Percentiles rank a stretch among this genome's conserved stretches.
Conservation (phyloP, 1,140 invertebrate species). For the Pantala flavescens region DNA sequence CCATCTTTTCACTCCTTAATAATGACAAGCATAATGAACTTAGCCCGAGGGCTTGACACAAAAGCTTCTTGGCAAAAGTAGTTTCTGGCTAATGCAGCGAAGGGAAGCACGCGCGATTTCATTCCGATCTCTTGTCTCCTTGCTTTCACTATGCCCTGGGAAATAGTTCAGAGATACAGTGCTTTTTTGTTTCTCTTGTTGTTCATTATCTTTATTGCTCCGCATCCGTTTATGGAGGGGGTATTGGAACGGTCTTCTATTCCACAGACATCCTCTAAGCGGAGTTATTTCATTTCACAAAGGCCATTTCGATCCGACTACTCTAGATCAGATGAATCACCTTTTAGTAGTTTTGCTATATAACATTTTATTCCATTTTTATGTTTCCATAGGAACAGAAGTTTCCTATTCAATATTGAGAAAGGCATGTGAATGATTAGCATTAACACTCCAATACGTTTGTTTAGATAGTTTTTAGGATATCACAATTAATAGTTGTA, state of each 20-base stretch:
- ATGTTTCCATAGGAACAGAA: no score
- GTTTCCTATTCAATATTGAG: no score
- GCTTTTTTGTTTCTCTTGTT: background rate
- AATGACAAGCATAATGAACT: slow-evolving; percentile 4
- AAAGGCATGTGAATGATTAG: no score
- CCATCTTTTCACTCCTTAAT: background rate
- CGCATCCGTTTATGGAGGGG: background rate
- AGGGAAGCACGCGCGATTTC: background rate
- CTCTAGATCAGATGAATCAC: no score
- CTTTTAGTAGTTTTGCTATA: no score
- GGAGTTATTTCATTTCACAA: no score
- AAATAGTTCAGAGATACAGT: background rate
- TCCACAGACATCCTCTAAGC: no score
- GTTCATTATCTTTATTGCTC: background rate
- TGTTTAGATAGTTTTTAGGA: no score
- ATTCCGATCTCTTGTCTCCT: background rate
- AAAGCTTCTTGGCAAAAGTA: slow-evolving; percentile 6
- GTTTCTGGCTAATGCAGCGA: background rate
- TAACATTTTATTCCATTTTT: no score
- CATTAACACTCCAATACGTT: no score
- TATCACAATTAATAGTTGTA: no score
- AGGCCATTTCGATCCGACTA: no score
- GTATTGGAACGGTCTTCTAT: background rate
- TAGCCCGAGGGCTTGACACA: slow-evolving; percentile 1
- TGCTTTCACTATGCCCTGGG: background rate